These are phyloP conservation scores for Apus apus DNA, from an alignment of 2,113 vertebrate genomes.

Conservation along the genomic window DNA sequence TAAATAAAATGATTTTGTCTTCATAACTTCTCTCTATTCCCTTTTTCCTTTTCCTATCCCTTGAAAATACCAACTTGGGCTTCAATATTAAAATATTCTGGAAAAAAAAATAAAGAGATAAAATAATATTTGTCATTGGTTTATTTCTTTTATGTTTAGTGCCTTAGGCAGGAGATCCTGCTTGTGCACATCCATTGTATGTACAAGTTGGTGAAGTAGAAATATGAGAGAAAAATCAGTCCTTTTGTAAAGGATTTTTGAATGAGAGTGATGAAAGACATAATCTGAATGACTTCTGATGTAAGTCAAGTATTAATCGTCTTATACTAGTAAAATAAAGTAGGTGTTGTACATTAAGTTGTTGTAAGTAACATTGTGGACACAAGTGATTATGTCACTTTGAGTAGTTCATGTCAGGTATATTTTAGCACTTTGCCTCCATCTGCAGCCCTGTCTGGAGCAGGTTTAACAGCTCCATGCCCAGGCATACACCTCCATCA, in stretches of 20 bases:
- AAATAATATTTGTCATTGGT: constrained; percentile 66
- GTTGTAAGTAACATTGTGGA: constrained; percentile 33
- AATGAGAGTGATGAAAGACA: not conserved
- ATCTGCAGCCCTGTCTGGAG: rapidly evolving
- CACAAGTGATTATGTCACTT: not conserved
- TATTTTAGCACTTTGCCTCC: not conserved
- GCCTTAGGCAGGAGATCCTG: constrained; percentile 19
- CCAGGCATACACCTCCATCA: not conserved
- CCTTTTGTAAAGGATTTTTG: not conserved
- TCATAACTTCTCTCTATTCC: constrained; percentile 71
- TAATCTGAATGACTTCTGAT: not conserved
- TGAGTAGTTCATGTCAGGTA: not conserved
- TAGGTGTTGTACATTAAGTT: constrained; percentile 5
- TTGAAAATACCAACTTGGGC: constrained; percentile 74
- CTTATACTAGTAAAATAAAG: constrained; percentile 44
- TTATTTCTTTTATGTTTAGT: constrained; percentile 65
- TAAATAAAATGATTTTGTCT: constrained; percentile 77
- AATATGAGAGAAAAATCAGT: not conserved
- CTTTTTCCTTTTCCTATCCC: constrained; percentile 57
- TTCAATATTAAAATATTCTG: constrained; percentile 81
- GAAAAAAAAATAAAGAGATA: constrained; percentile 77
- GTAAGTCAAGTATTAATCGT: not conserved
- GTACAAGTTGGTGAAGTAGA: constrained; percentile 1
- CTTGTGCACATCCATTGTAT: not conserved
- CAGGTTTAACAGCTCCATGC: rapidly evolving